Percentiles rank a stretch among this genome's conserved stretches.
Evolutionary conservation across 2,113 vertebrate genomes (phyloP).

Genomic region (Protobothrops flavoviridis): DNA sequence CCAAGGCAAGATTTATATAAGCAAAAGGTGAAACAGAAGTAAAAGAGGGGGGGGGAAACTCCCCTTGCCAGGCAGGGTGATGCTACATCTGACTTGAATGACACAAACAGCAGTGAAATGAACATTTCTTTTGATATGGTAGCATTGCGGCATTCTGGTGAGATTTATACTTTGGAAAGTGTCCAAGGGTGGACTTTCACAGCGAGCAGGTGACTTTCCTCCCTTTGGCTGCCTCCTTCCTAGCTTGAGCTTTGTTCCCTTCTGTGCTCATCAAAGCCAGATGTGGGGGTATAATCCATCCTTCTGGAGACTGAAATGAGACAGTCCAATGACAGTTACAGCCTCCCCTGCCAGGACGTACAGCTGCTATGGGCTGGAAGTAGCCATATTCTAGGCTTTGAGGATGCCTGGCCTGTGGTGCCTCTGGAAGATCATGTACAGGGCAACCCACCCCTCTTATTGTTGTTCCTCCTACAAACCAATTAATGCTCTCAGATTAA

Average conservation of each 20-base stretch:
- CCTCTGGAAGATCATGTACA: background rate
- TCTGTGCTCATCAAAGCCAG: background rate
- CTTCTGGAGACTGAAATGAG: background rate
- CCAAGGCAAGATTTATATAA: background rate
- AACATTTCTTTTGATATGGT: background rate
- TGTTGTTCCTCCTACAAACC: slow-evolving; percentile 2
- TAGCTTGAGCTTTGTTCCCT: background rate
- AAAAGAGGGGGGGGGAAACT: background rate
- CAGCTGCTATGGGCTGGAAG: background rate
- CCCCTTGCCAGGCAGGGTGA: background rate
- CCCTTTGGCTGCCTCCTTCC: background rate
- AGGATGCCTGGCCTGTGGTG: background rate
- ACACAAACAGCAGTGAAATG: background rate
- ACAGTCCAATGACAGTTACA: background rate
- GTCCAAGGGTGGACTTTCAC: background rate
- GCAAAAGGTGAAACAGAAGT: background rate
- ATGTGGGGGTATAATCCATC: background rate
- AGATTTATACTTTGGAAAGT: background rate
- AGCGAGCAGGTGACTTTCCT: background rate
- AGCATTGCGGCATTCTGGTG: background rate
- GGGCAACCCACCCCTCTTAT: background rate
- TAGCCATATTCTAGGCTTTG: background rate
- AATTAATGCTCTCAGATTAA: slow-evolving; percentile 24
- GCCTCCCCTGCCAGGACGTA: background rate
- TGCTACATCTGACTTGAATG: background rate